Evolutionary conservation across 1,140 invertebrate genomes (phyloP).

Genomic region (Drosophila suzukii): DNA sequence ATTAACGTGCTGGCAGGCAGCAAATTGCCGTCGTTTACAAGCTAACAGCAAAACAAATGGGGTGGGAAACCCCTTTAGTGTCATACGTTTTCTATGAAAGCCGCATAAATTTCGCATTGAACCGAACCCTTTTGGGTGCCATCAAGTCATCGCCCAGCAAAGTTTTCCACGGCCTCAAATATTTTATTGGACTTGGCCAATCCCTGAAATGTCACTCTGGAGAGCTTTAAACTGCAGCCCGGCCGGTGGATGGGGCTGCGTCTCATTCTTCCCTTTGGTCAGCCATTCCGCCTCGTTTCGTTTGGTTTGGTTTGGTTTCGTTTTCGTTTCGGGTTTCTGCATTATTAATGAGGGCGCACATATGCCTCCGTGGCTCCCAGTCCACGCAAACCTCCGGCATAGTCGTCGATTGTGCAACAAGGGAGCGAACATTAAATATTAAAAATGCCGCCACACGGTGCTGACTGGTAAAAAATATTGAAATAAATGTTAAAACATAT

Average conservation of each 20-base stretch:
- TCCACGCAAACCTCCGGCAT: not conserved
- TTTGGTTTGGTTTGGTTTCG: conserved; percentile 42
- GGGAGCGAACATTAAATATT: conserved; percentile 72
- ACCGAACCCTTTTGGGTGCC: conserved; percentile 67
- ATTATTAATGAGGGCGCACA: conserved; percentile 78
- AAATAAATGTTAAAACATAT: conserved; percentile 84
- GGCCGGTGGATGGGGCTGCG: conserved; percentile 4
- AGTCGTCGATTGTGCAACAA: conserved; percentile 43
- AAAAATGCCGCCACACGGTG: conserved; percentile 76
- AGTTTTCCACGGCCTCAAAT: conserved; percentile 4
- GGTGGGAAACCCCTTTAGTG: conserved; percentile 60
- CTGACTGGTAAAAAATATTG: conserved; percentile 69
- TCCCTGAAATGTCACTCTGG: conserved; percentile 83
- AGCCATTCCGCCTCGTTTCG: conserved; percentile 8
- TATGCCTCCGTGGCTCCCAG: conserved; percentile 41
- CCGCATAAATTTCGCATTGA: conserved; percentile 75
- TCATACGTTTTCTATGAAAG: conserved; percentile 76
- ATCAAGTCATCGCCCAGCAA: conserved; percentile 36
- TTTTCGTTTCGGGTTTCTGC: conserved; percentile 57
- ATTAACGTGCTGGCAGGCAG: conserved; percentile 67
- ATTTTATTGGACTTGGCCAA: conserved; percentile 83
- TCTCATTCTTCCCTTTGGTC: conserved; percentile 31
- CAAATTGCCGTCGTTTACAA: conserved; percentile 78
- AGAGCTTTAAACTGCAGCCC: conserved; percentile 72
- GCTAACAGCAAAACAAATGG: conserved; percentile 8